These are phyloP conservation scores for Pseudoatta argentina DNA, from an alignment of 1,140 invertebrate species.

Conservation along the genomic window DNA sequence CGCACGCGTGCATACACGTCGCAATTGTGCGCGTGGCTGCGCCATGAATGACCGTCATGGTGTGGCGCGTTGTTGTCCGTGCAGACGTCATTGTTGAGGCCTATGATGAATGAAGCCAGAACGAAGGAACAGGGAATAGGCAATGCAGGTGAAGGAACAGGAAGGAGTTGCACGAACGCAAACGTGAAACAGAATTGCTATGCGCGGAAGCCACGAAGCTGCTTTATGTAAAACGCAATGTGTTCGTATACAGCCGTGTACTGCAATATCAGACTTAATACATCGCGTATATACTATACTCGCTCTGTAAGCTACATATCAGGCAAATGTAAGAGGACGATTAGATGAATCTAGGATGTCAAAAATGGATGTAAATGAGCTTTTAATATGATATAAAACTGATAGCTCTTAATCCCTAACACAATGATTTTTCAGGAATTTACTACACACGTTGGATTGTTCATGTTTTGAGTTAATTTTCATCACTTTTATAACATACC, in stretches of 20 bases:
- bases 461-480: no score
- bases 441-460: no score
- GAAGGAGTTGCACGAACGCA: background rate
- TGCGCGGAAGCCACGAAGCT: slow-evolving; percentile 35
- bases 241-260: background rate
- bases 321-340: background rate
- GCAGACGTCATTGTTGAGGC: slow-evolving; percentile 48
- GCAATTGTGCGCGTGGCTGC: slow-evolving; percentile 57
- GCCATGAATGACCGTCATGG: slow-evolving; percentile 68
- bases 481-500: no score
- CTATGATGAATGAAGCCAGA: slow-evolving; percentile 57
- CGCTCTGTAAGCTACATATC: background rate
- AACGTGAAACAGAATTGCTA: slow-evolving; percentile 37
- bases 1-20: slow-evolving; percentile 44
- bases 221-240: slow-evolving; percentile 47
- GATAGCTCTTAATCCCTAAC: background rate
- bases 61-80: slow-evolving; percentile 52
- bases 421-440: no score
- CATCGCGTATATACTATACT: background rate
- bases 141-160: background rate
- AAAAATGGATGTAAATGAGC: background rate
- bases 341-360: background rate
- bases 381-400: background rate
- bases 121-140: background rate
- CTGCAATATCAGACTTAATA: slow-evolving; percentile 48